phyloP scores from a whole-genome alignment of 2,797 vertebrate genomes.

The Darevskia mixta region DNA sequence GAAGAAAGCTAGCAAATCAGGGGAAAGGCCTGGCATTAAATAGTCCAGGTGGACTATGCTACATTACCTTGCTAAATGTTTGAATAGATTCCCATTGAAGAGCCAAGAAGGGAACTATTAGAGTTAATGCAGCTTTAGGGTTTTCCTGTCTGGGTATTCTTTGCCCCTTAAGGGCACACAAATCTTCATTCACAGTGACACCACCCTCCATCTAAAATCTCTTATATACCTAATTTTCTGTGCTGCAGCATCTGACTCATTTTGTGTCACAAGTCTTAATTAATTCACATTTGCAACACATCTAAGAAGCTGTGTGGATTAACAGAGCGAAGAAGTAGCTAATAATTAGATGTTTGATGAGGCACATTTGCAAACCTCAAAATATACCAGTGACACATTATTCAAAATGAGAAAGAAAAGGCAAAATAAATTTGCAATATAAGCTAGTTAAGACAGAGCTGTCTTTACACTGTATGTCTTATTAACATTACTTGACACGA shows the following conservation, averaged over 20 bases:
- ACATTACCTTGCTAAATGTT: not conserved
- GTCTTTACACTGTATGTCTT: constrained; percentile 1
- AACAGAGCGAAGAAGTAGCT: constrained; percentile 22
- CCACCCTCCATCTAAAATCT: not conserved
- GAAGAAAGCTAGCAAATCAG: not conserved
- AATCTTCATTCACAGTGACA: not conserved
- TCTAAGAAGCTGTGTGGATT: not conserved
- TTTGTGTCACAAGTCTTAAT: constrained; percentile 14
- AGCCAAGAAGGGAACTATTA: not conserved
- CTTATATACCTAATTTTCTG: not conserved
- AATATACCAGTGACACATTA: not conserved
- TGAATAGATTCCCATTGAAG: not conserved
- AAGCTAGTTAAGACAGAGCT: constrained; percentile 12
- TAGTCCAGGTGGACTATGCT: not conserved
- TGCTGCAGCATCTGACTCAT: not conserved
- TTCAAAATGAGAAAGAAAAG: not conserved
- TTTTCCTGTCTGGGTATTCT: not conserved
- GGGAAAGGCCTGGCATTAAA: not conserved
- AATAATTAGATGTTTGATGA: constrained; percentile 12
- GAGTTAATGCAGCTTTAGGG: not conserved
- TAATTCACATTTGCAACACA: constrained; percentile 2
- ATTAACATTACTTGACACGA: not conserved
- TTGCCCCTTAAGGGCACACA: not conserved
- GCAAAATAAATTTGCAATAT: constrained; percentile 28
- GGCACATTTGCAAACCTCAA: constrained; percentile 23